Conservation (phyloP, 2,888 invertebrate species). For the Orthonevra nobilis region DNA sequence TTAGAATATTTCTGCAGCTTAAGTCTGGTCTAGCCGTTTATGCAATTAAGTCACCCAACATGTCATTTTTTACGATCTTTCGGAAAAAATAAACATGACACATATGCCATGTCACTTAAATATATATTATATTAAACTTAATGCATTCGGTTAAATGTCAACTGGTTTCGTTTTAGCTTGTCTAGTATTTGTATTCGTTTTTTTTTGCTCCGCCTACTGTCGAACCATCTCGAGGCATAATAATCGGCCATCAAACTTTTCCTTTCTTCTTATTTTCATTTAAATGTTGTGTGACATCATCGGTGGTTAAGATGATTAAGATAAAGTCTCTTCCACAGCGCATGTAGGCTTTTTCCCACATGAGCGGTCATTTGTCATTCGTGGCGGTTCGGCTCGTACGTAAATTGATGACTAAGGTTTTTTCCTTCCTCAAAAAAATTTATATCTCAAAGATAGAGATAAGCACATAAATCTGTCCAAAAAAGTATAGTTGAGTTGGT, state of each 20-base stretch:
- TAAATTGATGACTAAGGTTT: background rate
- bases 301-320: background rate
- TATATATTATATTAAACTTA: too few species aligned
- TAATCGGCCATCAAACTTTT: constrained; percentile 10
- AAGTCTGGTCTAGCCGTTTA: too few species aligned
- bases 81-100: too few species aligned
- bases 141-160: background rate
- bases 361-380: constrained; percentile 13
- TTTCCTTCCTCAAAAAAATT: constrained; percentile 2
- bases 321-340: background rate
- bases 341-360: background rate
- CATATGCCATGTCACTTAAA: too few species aligned
- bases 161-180: background rate
- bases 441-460: too few species aligned
- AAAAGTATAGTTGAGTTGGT: background rate
- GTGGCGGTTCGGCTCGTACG: constrained; percentile 5
- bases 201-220: background rate
- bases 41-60: too few species aligned
- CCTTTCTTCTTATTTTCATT: background rate
- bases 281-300: constrained; percentile 21
- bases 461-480: background rate
- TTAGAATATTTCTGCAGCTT: too few species aligned
- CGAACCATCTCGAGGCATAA: background rate
- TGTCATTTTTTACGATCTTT: too few species aligned
- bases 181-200: too few species aligned